phyloP scores from a whole-genome alignment of 2,113 vertebrate species.

The Ivindomyrus marchei region DNA sequence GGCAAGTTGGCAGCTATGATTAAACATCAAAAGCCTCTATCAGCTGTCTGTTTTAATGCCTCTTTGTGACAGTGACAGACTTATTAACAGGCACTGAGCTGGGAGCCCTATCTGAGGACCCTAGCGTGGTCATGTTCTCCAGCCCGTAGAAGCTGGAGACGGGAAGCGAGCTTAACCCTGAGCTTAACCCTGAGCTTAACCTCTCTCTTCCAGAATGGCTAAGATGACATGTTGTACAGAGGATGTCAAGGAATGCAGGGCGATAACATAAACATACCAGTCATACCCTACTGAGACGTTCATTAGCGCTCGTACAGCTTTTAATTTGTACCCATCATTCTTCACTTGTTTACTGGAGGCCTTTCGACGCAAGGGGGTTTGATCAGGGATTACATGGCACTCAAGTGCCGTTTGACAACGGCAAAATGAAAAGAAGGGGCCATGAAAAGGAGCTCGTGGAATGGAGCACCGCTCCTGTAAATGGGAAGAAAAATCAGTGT shows the following conservation, averaged over 20 bases:
- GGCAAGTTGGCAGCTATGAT: not conserved
- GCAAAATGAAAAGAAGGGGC: not conserved
- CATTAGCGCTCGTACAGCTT: not conserved
- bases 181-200: no score
- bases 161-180: not conserved
- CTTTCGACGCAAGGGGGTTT: not conserved
- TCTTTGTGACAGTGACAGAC: constrained; percentile 3
- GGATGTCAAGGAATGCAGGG: not conserved
- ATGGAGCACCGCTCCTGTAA: not conserved
- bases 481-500: not conserved
- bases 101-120: not conserved
- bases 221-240: not conserved
- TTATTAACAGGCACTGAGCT: not conserved
- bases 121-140: not conserved
- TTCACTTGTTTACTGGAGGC: not conserved
- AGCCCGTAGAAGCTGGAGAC: not conserved
- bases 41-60: not conserved
- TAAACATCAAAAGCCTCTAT: not conserved
- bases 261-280: not conserved
- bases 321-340: not conserved
- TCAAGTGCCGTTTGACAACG: not conserved
- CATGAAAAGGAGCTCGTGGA: not conserved
- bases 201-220: not conserved
- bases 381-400: not conserved
- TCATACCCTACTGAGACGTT: not conserved